phyloP scores from a whole-genome alignment of 2,888 invertebrate genomes.

The Callinectes sapidus region DNA sequence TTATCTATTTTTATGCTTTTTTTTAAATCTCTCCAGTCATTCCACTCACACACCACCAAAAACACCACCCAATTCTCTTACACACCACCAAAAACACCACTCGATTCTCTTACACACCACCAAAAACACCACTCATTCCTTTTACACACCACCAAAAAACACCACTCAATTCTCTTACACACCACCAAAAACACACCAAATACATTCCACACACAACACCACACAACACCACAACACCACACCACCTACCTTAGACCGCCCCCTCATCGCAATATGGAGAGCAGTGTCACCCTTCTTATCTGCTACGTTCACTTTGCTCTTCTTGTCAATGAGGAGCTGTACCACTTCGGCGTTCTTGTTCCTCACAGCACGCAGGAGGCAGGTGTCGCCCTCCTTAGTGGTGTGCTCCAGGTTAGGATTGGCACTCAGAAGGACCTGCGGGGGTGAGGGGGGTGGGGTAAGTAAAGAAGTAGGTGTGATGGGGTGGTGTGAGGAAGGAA shows the following conservation, averaged over 20 bases:
- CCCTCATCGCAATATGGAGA: slow-evolving; percentile 96
- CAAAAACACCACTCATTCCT: too few species aligned
- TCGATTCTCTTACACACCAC: too few species aligned
- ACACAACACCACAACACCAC: too few species aligned
- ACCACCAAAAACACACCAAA: too few species aligned
- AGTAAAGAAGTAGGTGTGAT: not conserved
- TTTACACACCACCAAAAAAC: not conserved
- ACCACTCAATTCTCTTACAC: not conserved
- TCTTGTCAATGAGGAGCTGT: slow-evolving; percentile 90
- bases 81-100: too few species aligned
- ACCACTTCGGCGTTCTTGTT: slow-evolving; percentile 94
- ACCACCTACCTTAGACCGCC: slow-evolving; percentile 85
- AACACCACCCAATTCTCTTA: not conserved
- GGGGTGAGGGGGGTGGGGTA: not conserved
- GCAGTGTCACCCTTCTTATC: slow-evolving; percentile 95
- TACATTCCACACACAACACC: too few species aligned
- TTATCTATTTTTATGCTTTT: too few species aligned
- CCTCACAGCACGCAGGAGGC: slow-evolving; percentile 92
- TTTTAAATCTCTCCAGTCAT: too few species aligned
- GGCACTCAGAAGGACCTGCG: slow-evolving; percentile 82
- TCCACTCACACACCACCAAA: too few species aligned
- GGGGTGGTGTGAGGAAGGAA: not conserved
- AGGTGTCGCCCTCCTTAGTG: slow-evolving; percentile 96
- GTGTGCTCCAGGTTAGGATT: slow-evolving; percentile 95
- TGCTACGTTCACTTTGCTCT: slow-evolving; percentile 91